Evolutionary conservation across 2,797 vertebrate genomes (phyloP), one percentile per base, ranked within the genome.

Genomic region (Crax fasciolata): DNA sequence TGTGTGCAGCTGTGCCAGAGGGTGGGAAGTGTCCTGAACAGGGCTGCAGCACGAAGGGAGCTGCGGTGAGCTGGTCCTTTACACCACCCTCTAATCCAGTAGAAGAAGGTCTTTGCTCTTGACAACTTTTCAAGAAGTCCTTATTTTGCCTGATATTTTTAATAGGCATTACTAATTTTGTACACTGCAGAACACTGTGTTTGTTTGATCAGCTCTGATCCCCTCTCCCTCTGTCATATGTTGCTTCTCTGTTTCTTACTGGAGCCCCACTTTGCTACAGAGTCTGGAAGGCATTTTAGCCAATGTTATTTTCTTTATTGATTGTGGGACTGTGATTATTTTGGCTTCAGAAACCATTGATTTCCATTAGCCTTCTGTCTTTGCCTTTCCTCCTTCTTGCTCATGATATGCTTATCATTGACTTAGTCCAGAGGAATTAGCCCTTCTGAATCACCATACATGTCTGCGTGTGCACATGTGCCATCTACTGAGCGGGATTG

Each of bases 281-380:
- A 76, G 51, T 51, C 57, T 90, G 75, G 46, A 94, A 90, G 24
- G 46, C 49, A 77, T 87, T 96, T 92, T 72, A 89, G 81, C 84
- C 87, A 84, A 76, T 80, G 44, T 89, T 83, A n/a, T 89, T 52
- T 59, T 92, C 74, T 63, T 81, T 90, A 82, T 71, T 87, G 72
- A 87, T 70, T 81, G 57, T 75, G 62, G 12, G 17, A 67, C 86
- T 90, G 57, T 65, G 72, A 77, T 90, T 87, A 65, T 85, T 94
- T 90, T 87, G 61, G 48, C 93, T 82, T 61, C 63, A 90, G 87
- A 87, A 74, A 32, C 11, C 80, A 80, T 65, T 89, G 57, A 71
- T 94, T 93, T 95, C 72, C 72, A 63, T 83, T 94, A 91, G 65
- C 65, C 72, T 96, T 89, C 87, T 93, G 75, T 74, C 72, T 87